Evolutionary conservation across 2,888 invertebrate species (phyloP).

Genomic region (Tinea trinotella): DNA sequence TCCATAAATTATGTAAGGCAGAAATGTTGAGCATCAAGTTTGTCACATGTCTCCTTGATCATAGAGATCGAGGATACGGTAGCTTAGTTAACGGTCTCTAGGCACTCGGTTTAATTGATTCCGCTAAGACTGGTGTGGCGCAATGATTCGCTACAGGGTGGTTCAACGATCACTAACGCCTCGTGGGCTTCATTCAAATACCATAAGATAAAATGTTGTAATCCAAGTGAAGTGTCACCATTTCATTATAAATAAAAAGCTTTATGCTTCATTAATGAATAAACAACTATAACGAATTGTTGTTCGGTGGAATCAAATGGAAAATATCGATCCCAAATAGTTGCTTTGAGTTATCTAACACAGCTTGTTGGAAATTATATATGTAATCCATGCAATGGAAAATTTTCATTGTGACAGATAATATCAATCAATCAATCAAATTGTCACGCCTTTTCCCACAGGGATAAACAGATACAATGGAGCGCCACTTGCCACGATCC

Average conservation of each 20-base stretch:
- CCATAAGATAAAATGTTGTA: neutral
- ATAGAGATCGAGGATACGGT: slow-evolving; percentile 8
- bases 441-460: no score
- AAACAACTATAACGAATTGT: neutral
- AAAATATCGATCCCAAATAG: no score
- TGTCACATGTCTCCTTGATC: slow-evolving; percentile 12
- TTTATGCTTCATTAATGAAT: neutral
- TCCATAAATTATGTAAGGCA: slow-evolving; percentile 9
- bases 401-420: no score
- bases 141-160: slow-evolving; percentile 41
- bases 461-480: no score
- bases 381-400: no score
- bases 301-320: neutral
- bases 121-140: slow-evolving; percentile 45
- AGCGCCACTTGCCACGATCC: no score
- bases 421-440: no score
- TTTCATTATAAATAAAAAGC: neutral
- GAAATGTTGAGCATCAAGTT: slow-evolving; percentile 9
- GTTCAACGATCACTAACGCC: slow-evolving; percentile 48
- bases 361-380: no score
- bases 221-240: neutral
- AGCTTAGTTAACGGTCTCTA: slow-evolving; percentile 12
- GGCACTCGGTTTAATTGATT: slow-evolving; percentile 39
- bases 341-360: no score
- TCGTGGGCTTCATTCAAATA: neutral